Evolutionary conservation across 1,140 invertebrate genomes (phyloP).

Genomic region (Vanessa atalanta): DNA sequence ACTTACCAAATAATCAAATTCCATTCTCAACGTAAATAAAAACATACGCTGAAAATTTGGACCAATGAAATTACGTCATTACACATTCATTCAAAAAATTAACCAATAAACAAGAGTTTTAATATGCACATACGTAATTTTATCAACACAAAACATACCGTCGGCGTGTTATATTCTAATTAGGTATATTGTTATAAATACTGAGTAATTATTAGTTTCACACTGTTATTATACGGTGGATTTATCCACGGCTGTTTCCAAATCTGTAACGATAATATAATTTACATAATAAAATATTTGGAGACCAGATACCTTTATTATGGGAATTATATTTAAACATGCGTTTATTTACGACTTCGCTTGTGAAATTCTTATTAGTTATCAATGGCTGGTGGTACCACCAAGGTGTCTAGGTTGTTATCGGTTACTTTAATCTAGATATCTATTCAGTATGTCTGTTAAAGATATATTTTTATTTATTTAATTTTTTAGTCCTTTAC

Average conservation of each 20-base stretch:
- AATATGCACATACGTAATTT: neutral
- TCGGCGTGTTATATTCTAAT: neutral
- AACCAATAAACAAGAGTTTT: neutral
- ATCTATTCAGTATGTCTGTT: too few species aligned
- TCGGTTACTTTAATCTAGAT: too few species aligned
- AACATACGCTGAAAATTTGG: too few species aligned
- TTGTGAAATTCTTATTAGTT: too few species aligned
- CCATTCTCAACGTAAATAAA: too few species aligned
- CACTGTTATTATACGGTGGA: neutral
- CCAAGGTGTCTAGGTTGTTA: too few species aligned
- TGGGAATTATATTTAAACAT: neutral
- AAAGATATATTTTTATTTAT: too few species aligned
- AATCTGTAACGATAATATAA: neutral
- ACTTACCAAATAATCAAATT: too few species aligned
- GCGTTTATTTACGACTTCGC: neutral
- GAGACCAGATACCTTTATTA: neutral
- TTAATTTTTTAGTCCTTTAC: too few species aligned
- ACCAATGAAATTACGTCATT: too few species aligned
- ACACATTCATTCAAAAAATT: neutral
- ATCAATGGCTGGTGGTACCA: too few species aligned
- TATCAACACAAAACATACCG: neutral
- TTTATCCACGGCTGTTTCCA: neutral
- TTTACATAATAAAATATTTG: conserved; percentile 17
- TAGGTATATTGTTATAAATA: neutral
- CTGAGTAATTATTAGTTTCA: neutral